Percentiles rank a stretch among this genome's conserved stretches.
Evolutionary conservation across 2,797 vertebrate species (phyloP).

Genomic region (Choloepus didactylus): DNA sequence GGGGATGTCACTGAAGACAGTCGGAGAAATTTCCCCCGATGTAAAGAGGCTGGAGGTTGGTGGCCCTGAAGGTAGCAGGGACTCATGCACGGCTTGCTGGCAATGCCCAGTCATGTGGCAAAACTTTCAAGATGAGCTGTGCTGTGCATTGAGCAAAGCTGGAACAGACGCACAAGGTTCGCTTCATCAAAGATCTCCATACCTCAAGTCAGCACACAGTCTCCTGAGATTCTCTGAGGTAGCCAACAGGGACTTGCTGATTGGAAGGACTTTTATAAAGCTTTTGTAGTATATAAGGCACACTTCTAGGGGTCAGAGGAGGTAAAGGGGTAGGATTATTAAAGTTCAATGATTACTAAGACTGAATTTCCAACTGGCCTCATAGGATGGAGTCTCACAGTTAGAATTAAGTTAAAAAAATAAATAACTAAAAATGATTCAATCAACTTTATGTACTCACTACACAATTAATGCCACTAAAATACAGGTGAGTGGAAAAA

Average conservation of each 20-base stretch:
- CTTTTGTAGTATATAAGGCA: not conserved
- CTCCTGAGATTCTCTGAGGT: not conserved
- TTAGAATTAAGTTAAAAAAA: not conserved
- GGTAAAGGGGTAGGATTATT: not conserved
- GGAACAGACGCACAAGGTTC: not conserved
- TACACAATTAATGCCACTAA: not conserved
- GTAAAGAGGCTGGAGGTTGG: not conserved
- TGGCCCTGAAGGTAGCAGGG: not conserved
- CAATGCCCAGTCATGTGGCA: not conserved
- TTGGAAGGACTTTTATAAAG: not conserved
- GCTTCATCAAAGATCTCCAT: not conserved
- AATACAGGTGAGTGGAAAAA: not conserved
- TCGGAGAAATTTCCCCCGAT: not conserved
- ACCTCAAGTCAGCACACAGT: not conserved
- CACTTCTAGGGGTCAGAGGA: accelerated
- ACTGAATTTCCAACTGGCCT: not conserved
- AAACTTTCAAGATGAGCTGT: not conserved
- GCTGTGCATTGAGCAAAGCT: not conserved
- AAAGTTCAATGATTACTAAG: not conserved
- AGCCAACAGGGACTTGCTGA: not conserved
- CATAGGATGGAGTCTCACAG: not conserved
- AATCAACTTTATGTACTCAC: not conserved
- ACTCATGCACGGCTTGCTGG: not conserved
- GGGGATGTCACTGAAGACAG: too few species aligned
- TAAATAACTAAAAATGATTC: not conserved